Conservation (phyloP, 2,797 vertebrate species). For the Megalops cyprinoides region DNA sequence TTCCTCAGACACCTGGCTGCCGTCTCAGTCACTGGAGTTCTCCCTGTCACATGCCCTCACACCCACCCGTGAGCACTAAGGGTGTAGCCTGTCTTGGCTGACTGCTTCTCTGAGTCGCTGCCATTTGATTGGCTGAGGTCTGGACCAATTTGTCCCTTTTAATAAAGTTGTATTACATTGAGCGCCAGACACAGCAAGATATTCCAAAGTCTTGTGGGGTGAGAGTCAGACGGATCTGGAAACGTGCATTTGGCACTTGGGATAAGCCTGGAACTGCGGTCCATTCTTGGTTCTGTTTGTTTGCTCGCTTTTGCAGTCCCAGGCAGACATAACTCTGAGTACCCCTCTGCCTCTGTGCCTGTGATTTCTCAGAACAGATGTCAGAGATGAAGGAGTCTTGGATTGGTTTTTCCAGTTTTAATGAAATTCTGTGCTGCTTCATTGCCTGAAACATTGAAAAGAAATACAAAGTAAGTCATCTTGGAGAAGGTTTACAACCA, state of each 20-base stretch:
- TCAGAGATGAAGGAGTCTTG: neutral
- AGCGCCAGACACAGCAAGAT: constrained; percentile 18
- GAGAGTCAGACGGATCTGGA: constrained; percentile 46
- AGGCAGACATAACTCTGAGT: constrained; percentile 30
- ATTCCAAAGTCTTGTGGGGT: constrained; percentile 31
- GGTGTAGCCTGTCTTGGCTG: constrained; percentile 21
- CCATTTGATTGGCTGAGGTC: constrained; percentile 25
- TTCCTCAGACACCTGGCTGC: constrained; percentile 55
- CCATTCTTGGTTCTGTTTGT: constrained; percentile 49
- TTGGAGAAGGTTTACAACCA: neutral
- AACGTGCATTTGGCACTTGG: constrained; percentile 38
- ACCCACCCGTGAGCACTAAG: constrained; percentile 17
- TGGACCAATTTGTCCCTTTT: constrained; percentile 21
- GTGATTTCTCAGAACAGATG: constrained; percentile 21
- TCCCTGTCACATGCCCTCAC: constrained; percentile 52
- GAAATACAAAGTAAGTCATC: too few relatives aligned
- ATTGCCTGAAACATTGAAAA: neutral
- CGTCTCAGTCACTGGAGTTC: constrained; percentile 54
- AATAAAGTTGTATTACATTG: neutral
- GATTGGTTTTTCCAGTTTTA: neutral
- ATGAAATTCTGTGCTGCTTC: neutral
- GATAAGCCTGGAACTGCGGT: constrained; percentile 16
- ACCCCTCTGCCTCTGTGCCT: neutral
- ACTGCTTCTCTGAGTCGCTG: constrained; percentile 18
- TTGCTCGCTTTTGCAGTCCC: constrained; percentile 41